Base-by-base conservation (phyloP, 2,888 invertebrate genomes). In the Drosophila ezoana region DNA sequence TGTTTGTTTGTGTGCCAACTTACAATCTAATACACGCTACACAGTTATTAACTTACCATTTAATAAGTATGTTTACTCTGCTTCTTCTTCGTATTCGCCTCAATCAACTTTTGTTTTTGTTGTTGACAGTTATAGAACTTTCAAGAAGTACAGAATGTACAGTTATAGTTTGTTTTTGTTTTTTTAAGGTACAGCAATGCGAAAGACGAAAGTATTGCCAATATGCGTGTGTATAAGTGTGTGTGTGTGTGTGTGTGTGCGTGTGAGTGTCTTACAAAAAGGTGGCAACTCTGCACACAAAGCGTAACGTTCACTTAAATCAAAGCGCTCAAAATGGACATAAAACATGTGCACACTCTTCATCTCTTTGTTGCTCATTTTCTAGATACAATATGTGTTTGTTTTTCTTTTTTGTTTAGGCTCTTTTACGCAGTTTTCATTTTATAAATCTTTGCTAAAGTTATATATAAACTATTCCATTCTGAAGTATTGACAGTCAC, bases 401-500 rank as follows among this genome's bases (percentile, higher is more conserved):
- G 23, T 58, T 45, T 32, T 58, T 53, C 68, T 64, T 44, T 66
- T 54, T 48, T 35, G 41, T 16, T 54, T 48, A 28, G 28, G 28
- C 28, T 28, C 28, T 66, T 63, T 60, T 61, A 70, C 32, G 63
- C 65, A 63, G 63, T 64, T 66, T 40, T 61, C 59, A 52, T 68
- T 75, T 72, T 72, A 71, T 72, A 80, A 79, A 76, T 76, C 76
- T 87, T 88, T 72, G 84, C 89, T 88, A 86, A 85, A 87, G 76
- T 79, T 78, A 83, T 83, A 87, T 88, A 86, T 86, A 86, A 86
- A 86, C 80, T 88, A 78, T 88, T 88, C 78, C 87, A 68, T 73
- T 88, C 72, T 87, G 87, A 89, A 89, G 89, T 90, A 90, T 89
- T 90, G 90, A 90, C 90, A 90, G 90, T 90, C 90, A 90, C 88